Conservation (phyloP, 2,113 vertebrate genomes). For the Nothobranchius furzeri region DNA sequence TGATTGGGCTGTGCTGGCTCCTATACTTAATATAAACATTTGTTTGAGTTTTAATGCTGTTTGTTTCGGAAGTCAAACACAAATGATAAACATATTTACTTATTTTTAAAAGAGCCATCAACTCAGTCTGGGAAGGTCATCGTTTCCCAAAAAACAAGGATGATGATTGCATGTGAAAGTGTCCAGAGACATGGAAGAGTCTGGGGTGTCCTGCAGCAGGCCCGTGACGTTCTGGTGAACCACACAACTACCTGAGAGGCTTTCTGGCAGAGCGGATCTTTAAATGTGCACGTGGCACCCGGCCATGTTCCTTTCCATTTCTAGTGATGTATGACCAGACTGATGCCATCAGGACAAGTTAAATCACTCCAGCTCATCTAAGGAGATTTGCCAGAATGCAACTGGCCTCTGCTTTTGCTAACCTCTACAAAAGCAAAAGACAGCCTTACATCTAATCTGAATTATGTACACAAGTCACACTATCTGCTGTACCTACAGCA, state of each 20-base stretch:
- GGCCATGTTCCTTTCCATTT: conserved; percentile 34
- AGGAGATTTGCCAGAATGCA: neutral
- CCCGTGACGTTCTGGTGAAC: conserved; percentile 1
- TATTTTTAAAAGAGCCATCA: too few relatives aligned
- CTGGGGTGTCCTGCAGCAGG: neutral
- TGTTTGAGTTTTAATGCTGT: neutral
- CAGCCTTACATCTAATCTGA: neutral
- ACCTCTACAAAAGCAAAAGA: neutral
- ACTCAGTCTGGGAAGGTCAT: neutral
- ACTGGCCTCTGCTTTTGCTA: neutral
- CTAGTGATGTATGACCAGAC: conserved; percentile 19
- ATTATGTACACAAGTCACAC: neutral
- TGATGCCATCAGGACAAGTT: conserved; percentile 38
- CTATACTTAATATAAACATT: neutral
- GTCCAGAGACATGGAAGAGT: conserved; percentile 15
- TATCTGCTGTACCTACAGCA: neutral
- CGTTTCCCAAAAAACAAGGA: neutral
- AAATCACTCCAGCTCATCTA: conserved; percentile 25
- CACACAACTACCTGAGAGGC: conserved; percentile 8
- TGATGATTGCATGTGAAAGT: conserved; percentile 24
- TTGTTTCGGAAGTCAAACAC: neutral
- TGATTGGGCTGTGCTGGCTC: neutral
- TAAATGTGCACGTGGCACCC: conserved; percentile 52
- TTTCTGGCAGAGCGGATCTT: conserved; percentile 25
- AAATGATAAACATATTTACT: too few relatives aligned